Evolutionary conservation across 2,888 invertebrate species (phyloP).

Genomic region (Epiblema foenella): DNA sequence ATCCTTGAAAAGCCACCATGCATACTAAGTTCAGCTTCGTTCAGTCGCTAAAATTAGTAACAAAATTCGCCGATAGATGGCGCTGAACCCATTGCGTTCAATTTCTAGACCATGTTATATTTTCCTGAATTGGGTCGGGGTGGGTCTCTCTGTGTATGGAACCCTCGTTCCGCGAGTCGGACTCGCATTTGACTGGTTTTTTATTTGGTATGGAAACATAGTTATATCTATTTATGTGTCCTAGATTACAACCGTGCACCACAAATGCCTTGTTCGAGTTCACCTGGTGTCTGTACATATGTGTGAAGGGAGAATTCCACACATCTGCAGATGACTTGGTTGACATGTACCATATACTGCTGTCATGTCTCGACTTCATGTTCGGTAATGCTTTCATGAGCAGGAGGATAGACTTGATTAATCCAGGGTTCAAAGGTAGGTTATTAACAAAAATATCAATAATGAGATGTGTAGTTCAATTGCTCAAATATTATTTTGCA

Average conservation of each 20-base stretch:
- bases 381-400: slow-evolving; percentile 94
- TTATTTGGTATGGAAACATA: not conserved
- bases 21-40: too few relatives aligned
- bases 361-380: slow-evolving; percentile 96
- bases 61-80: too few relatives aligned
- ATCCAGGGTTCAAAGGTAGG: slow-evolving; percentile 91
- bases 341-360: slow-evolving; percentile 95
- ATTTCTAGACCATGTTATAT: too few relatives aligned
- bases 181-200: too few relatives aligned
- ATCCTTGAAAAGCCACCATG: too few relatives aligned
- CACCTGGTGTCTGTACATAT: slow-evolving; percentile 96
- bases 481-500: not conserved
- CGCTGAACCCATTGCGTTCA: too few relatives aligned
- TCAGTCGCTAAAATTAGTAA: too few relatives aligned
- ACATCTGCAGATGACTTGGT: slow-evolving; percentile 96
- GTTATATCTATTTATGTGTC: slow-evolving; percentile 36
- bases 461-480: not conserved
- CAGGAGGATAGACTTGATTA: slow-evolving; percentile 93
- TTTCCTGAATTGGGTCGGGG: too few relatives aligned
- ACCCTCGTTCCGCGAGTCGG: too few relatives aligned
- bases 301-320: slow-evolving; percentile 94
- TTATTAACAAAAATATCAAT: not conserved
- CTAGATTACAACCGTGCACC: slow-evolving; percentile 90
- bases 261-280: slow-evolving; percentile 95
- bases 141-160: too few relatives aligned